Conservation (phyloP, 2,797 vertebrate genomes). For the Silurus lanzhouensis region DNA sequence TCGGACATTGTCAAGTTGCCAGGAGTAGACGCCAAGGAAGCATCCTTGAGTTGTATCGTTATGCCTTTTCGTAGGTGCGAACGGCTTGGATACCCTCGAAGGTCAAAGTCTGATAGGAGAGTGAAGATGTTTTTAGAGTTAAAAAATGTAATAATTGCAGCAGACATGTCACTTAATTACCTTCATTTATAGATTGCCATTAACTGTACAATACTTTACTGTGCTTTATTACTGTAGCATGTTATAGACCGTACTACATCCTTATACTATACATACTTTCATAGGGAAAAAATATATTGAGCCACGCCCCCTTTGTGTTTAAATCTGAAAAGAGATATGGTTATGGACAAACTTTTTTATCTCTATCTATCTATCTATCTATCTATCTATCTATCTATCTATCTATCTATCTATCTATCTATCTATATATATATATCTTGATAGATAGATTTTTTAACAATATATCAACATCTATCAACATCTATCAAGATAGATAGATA, state of each 20-base stretch:
- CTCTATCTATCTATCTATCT: too few relatives aligned
- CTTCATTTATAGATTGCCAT: background rate
- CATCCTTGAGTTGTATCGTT: constrained; percentile 52
- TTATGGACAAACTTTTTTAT: too few relatives aligned
- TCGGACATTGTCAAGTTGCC: constrained; percentile 61
- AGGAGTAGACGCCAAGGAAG: constrained; percentile 59
- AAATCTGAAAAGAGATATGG: background rate
- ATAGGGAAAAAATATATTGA: too few relatives aligned
- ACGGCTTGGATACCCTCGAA: constrained; percentile 87
- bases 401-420: too few relatives aligned
- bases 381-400: too few relatives aligned
- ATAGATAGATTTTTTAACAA: too few relatives aligned
- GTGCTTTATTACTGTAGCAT: background rate
- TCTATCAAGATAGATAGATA: too few relatives aligned
- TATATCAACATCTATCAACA: too few relatives aligned
- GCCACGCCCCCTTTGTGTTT: background rate
- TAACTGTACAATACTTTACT: background rate
- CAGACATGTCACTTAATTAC: too few relatives aligned
- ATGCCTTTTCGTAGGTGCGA: constrained; percentile 93
- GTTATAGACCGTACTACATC: too few relatives aligned
- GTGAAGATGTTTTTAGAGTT: background rate
- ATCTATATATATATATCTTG: too few relatives aligned
- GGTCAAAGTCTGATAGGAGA: constrained; percentile 82
- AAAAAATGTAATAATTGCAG: background rate
- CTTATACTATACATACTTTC: too few relatives aligned